A percentile compares a stretch with the other conserved stretches of the same genome.
Conservation (phyloP, 1,140 invertebrate species). For the Sminthurides bifidus region DNA sequence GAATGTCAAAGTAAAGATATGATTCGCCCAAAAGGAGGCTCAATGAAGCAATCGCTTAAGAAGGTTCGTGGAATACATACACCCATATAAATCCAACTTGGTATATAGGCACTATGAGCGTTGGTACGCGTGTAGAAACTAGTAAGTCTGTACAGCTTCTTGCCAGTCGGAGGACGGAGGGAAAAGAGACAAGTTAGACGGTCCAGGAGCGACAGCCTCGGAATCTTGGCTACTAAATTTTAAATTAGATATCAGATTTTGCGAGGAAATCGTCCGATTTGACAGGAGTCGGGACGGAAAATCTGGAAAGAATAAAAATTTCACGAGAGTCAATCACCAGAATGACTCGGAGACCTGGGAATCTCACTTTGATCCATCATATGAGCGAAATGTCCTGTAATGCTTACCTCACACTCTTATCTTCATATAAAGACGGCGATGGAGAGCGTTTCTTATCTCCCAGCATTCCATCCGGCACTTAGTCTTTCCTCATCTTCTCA, state of each 20-base stretch:
- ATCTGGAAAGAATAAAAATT: constrained; percentile 24
- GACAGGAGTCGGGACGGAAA: constrained; percentile 23
- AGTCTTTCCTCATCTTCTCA: too few species aligned
- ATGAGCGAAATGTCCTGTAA: neutral
- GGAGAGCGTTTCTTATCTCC: too few species aligned
- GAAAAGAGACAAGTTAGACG: constrained; percentile 10
- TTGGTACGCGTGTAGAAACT: neutral
- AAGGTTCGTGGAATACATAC: neutral
- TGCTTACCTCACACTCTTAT: neutral
- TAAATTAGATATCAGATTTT: constrained; percentile 27
- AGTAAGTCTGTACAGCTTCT: neutral
- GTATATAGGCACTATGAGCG: neutral
- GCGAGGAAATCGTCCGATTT: constrained; percentile 20
- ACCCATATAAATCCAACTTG: neutral
- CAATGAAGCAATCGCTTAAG: neutral
- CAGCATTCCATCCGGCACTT: too few species aligned
- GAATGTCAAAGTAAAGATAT: too few species aligned
- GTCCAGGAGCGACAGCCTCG: constrained; percentile 9
- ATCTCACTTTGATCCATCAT: constrained; percentile 13
- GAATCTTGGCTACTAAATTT: constrained; percentile 22
- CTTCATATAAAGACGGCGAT: too few species aligned
- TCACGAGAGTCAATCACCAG: constrained; percentile 20
- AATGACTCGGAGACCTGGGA: constrained; percentile 11
- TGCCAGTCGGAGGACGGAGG: neutral
- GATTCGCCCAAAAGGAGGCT: neutral